Conservation (phyloP, 2,797 vertebrate genomes). For the Amazonetta brasiliensis region DNA sequence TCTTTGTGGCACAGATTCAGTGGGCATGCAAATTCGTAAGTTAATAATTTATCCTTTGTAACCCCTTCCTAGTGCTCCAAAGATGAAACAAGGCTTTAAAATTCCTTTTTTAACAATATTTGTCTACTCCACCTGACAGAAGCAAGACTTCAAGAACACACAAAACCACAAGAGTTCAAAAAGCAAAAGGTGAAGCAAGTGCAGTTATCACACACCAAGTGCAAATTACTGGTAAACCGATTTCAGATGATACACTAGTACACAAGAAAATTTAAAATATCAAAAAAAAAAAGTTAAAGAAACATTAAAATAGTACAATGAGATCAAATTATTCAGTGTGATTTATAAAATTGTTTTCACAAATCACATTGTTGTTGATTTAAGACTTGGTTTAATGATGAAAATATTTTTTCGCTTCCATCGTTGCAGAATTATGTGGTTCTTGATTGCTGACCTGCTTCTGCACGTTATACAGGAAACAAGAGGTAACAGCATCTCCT, state of each 20-base stretch:
- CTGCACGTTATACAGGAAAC: not conserved
- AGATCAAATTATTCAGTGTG: not conserved
- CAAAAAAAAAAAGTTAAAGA: not conserved
- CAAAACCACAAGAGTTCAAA: not conserved
- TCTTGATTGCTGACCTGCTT: slow-evolving; percentile 33
- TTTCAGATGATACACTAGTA: not conserved
- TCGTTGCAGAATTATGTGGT: not conserved
- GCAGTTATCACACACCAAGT: not conserved
- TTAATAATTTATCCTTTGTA: not conserved
- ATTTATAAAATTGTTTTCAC: not conserved
- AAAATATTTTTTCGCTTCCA: not conserved
- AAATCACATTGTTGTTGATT: not conserved
- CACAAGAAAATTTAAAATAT: not conserved
- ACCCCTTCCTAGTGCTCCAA: not conserved
- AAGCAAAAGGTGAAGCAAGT: not conserved
- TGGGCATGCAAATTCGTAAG: not conserved
- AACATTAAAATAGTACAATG: not conserved
- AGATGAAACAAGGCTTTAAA: not conserved
- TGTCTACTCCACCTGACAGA: not conserved
- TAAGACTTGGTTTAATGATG: not conserved
- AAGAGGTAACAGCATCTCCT: not conserved
- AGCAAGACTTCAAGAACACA: not conserved
- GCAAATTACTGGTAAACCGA: not conserved
- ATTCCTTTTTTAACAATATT: not conserved
- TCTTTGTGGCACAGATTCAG: not conserved